Evolutionary conservation across 2,888 invertebrate genomes (phyloP).

Genomic region (Spilarctia lutea): DNA sequence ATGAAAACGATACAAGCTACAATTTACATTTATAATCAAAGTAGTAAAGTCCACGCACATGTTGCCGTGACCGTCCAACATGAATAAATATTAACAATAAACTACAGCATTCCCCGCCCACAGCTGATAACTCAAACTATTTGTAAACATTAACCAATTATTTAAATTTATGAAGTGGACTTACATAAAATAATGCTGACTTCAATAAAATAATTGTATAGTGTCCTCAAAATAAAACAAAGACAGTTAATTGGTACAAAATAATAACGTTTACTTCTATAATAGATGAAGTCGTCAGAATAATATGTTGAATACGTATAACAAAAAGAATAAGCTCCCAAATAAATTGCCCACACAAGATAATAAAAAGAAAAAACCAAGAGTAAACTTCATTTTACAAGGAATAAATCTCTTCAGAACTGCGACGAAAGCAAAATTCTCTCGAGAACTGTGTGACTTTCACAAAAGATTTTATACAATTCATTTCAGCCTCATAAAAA

Average conservation of each 20-base stretch:
- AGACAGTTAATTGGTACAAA: neutral
- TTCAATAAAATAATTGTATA: constrained; percentile 28
- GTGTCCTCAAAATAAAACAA: constrained; percentile 6
- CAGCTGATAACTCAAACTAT: constrained; percentile 63
- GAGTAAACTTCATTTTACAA: constrained; percentile 69
- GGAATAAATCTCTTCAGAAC: constrained; percentile 72
- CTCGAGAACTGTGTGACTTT: constrained; percentile 77
- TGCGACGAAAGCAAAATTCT: constrained; percentile 76
- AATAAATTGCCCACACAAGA: constrained; percentile 34
- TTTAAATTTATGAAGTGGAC: constrained; percentile 49
- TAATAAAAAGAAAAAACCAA: constrained; percentile 55
- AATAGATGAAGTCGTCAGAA: constrained; percentile 18
- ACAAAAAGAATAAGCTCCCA: constrained; percentile 24
- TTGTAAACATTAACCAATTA: constrained; percentile 60
- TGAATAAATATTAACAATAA: constrained; percentile 70
- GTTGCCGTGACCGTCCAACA: constrained; percentile 61
- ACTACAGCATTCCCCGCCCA: constrained; percentile 52
- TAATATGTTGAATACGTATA: constrained; percentile 21
- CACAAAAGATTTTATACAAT: constrained; percentile 83
- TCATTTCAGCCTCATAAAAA: constrained; percentile 82
- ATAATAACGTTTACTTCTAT: constrained; percentile 12
- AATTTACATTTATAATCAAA: constrained; percentile 52
- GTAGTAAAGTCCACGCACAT: constrained; percentile 64
- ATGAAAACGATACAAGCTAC: constrained; percentile 33
- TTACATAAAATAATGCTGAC: constrained; percentile 39